Base-by-base conservation (phyloP, 2,113 vertebrate species). In the Colossoma macropomum region DNA sequence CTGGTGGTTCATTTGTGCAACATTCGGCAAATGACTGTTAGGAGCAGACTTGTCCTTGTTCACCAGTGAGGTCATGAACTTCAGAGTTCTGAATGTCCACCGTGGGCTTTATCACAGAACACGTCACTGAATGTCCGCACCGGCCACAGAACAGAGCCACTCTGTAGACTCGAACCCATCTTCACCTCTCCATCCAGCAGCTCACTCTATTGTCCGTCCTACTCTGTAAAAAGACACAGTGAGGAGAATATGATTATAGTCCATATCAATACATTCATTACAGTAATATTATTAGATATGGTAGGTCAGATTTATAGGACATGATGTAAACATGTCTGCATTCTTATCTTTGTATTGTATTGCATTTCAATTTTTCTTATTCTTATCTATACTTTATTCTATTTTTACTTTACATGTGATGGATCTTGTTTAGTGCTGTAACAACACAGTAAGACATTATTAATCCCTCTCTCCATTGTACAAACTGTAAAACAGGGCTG, bases 41-140 rank as follows among this genome's bases (percentile, higher is more conserved):
- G 30, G 48, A 86, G 76, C 68, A 23, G 32, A 66, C 56, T 66
- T 83, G 72, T 77, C 11, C 23, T 69, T 78, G 88, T 88, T 66
- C 60, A 85, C 1, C 84, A 76, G 86, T 72, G 89, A 83, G 84
- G 89, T 63, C 95, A 96, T 27, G 76, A 77, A 41, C 90, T 89
- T 99, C 97, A 79, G 90, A 76, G 83, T 90, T 87, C 95, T 92
- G 95, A 93, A 83, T 74, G 62, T 93, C 95, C 83, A 56, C 32
- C 25, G 8, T 25, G 72, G 90, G 93, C 89, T 92, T 98, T 98
- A 92, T 87, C 72, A 87, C 94, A 94, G 94, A 91, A 89, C 89
- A 79, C 94, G 83, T 98, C 98, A 99, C 96, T 62, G 74, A 83
- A 86, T 93, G 95, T 90, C 89, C 89, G 4, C 90, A 91, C 86